These are phyloP conservation scores for Tokudaia tokunoshimensis DNA, from an alignment of 2,797 vertebrate species.

Conservation along the genomic window DNA sequence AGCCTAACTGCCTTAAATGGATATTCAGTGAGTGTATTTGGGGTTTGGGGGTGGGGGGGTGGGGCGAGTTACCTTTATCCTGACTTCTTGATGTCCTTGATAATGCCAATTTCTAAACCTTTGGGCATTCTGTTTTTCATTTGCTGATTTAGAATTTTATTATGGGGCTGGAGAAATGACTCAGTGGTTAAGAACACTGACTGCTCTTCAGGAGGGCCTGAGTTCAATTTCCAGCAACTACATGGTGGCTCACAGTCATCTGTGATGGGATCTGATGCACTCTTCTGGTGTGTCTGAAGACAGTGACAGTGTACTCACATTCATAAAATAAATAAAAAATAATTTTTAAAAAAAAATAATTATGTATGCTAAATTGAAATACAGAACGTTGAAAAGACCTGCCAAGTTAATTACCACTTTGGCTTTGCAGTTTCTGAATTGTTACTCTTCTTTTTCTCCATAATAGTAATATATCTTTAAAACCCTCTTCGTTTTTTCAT, in stretches of 20 bases:
- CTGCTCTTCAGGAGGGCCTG: too few relatives aligned
- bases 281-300: too few relatives aligned
- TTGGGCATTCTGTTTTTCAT: slow-evolving; percentile 40
- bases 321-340: too few relatives aligned
- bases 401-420: slow-evolving; percentile 16
- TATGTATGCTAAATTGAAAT: not conserved
- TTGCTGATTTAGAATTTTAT: slow-evolving; percentile 13
- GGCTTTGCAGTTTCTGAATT: slow-evolving; percentile 56
- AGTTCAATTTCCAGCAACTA: too few relatives aligned
- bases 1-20: not conserved
- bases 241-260: too few relatives aligned
- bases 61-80: not conserved
- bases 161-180: not conserved
- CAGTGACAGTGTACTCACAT: too few relatives aligned
- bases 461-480: not conserved
- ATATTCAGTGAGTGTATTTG: not conserved
- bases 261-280: too few relatives aligned
- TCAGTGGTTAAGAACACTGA: too few relatives aligned
- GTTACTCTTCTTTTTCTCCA: slow-evolving; percentile 16
- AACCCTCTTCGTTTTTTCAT: slow-evolving; percentile 11
- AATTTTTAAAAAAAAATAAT: not conserved
- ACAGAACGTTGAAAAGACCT: not conserved
- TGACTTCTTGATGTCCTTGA: slow-evolving; percentile 5
- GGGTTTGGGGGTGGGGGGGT: not conserved
- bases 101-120: slow-evolving; percentile 11